These are phyloP conservation scores for Gymnoscelis rufifasciata DNA, from an alignment of 2,888 invertebrate genomes.

Conservation along the genomic window DNA sequence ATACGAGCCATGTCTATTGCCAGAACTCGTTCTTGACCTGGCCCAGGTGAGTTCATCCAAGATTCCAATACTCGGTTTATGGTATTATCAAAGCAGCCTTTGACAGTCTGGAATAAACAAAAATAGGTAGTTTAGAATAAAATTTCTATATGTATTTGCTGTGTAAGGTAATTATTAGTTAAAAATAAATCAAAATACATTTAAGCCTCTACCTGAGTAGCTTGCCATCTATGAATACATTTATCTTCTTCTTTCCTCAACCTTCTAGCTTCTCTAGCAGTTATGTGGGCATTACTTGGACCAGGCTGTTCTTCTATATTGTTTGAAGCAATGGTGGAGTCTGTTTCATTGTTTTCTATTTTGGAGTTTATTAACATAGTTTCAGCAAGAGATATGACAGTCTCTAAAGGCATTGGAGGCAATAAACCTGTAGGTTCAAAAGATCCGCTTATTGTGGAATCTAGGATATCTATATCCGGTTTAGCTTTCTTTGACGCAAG, in stretches of 20 bases:
- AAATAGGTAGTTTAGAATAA: background rate
- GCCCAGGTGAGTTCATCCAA: slow-evolving; percentile 72
- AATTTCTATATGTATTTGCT: too few relatives aligned
- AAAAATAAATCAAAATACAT: too few relatives aligned
- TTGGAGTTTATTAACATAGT: slow-evolving; percentile 5
- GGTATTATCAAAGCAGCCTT: slow-evolving; percentile 84
- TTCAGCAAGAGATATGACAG: slow-evolving; percentile 9
- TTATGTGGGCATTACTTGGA: background rate
- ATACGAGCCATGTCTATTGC: slow-evolving; percentile 60
- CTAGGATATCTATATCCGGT: too few relatives aligned
- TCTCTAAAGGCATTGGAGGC: slow-evolving; percentile 2
- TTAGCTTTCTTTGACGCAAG: too few relatives aligned
- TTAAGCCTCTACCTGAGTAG: slow-evolving; percentile 77
- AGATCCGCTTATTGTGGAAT: background rate
- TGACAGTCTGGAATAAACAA: slow-evolving; percentile 69
- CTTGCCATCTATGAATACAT: slow-evolving; percentile 80
- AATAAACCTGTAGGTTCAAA: background rate
- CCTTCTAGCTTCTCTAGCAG: slow-evolving; percentile 1
- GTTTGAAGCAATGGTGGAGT: background rate
- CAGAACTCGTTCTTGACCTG: slow-evolving; percentile 50
- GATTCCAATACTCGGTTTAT: slow-evolving; percentile 83
- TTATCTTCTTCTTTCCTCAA: slow-evolving; percentile 48
- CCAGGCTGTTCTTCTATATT: background rate
- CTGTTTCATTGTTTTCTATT: background rate
- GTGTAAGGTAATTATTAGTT: too few relatives aligned